These are phyloP conservation scores for Paradisaea rubra DNA, from an alignment of 2,113 vertebrate species.

Conservation along the genomic window DNA sequence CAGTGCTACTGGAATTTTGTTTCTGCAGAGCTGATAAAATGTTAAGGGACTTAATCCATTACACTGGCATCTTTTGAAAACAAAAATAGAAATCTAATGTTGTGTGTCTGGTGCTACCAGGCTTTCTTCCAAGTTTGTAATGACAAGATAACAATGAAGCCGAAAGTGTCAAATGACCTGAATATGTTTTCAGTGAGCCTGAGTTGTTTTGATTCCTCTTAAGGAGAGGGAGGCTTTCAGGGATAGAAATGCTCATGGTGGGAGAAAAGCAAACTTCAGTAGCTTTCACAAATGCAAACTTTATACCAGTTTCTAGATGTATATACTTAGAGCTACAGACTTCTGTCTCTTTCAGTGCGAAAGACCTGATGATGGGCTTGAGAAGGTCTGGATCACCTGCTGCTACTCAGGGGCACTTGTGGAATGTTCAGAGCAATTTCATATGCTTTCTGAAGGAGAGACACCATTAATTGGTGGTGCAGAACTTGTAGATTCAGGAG, in stretches of 20 bases:
- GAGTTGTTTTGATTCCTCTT: not conserved
- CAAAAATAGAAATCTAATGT: not conserved
- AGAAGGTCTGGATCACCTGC: not conserved
- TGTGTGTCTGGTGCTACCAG: not conserved
- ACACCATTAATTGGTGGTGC: rapidly evolving
- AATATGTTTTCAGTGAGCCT: not conserved
- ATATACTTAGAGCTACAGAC: not conserved
- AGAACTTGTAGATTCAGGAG: not conserved
- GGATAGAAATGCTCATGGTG: not conserved
- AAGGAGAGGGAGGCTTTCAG: not conserved
- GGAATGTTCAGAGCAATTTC: not conserved
- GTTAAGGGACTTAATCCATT: not conserved
- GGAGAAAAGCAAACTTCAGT: not conserved
- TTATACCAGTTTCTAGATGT: not conserved
- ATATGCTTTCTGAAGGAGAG: not conserved
- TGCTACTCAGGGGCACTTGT: not conserved
- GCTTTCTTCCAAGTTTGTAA: slow-evolving; percentile 12
- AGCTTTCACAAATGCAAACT: not conserved
- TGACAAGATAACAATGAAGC: not conserved
- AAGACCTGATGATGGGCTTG: not conserved
- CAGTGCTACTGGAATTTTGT: not conserved
- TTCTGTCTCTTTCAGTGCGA: rapidly evolving
- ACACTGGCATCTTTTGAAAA: not conserved
- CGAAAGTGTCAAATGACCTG: not conserved
- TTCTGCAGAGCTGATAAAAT: not conserved